Evolutionary conservation across 2,797 vertebrate genomes (phyloP).

Genomic region (Columba guinea): DNA sequence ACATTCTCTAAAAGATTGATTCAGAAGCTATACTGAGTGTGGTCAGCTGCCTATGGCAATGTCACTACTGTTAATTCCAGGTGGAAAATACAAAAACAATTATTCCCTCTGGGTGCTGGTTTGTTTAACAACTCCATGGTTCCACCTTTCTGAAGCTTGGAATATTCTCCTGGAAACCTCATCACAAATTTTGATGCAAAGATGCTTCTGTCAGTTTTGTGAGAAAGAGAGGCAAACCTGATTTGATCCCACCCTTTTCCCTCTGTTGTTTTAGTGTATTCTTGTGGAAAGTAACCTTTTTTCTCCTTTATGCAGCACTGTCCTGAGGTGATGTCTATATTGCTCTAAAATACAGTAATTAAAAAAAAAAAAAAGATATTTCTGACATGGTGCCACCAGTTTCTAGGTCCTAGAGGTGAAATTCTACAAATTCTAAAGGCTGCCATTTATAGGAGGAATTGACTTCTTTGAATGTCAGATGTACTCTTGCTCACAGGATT

Average conservation of each 20-base stretch:
- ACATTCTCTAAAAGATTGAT: not conserved
- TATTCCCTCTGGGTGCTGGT: not conserved
- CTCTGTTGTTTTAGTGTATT: not conserved
- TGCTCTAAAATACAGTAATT: not conserved
- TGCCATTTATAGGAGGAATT: not conserved
- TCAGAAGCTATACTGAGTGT: not conserved
- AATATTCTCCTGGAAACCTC: not conserved
- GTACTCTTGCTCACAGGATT: not conserved
- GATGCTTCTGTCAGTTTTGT: not conserved
- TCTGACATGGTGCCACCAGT: not conserved
- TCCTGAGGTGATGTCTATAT: not conserved
- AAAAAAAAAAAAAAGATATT: not conserved
- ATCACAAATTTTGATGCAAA: not conserved
- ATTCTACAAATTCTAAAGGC: not conserved
- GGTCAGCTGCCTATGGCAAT: not conserved
- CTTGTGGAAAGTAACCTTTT: not conserved
- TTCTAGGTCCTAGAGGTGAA: not conserved
- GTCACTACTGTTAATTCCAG: not conserved
- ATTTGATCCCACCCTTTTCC: not conserved
- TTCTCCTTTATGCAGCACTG: not conserved
- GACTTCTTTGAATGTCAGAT: not conserved
- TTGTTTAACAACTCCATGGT: not conserved
- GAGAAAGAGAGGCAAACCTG: not conserved
- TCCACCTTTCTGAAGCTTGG: not conserved
- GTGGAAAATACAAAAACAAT: not conserved